Base-by-base conservation (phyloP, 2,797 vertebrate species). In the Betta splendens region DNA sequence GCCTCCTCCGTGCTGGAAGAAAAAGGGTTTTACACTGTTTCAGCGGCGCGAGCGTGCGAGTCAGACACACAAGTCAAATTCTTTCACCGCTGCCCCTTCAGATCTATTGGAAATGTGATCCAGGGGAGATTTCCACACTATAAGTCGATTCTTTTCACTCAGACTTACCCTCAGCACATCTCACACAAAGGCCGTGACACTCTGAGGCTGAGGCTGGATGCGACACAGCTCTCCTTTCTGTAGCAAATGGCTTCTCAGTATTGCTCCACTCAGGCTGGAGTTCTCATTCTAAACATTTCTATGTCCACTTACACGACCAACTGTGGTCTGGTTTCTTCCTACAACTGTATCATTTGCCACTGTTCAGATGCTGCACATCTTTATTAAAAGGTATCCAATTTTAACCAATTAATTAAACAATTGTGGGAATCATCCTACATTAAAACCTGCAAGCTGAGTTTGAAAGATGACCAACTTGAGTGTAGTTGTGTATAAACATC, bases 11-110 rank as follows among this genome's bases (percentile, higher is more conserved):
- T 11, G 22, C 32, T 32, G 9, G 22, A 26, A 23, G 64, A 7
- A 29, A 25, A 40, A 48, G 39, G 9, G 16, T 3, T 13, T 45
- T 53, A 26, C 28, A 21, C 13, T 56, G 21, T 22, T 42, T 54
- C n/a, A 32, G 8, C 21, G 12, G 1, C 3, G 46, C 21, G 31
- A 49, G 42, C 32, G 22, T 25, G 36, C 1, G 46, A 33, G 11
- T 28, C 29, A 10, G 16, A 15, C 32, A n/a, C n/a, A n/a, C n/a
- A n/a, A n/a, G 15, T 33, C 32, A n/a, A 33, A 33, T 15, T 15
- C 7, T 32, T 33, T 25, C n/a, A 15, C 5, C 3, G 40, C 22
- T 57, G 13, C 20, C 40, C 50, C 15, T 49, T 40, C 15, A 33
- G 26, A 16, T 23, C 2, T 12, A 33, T 35, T 22, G 4, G 21